These are phyloP conservation scores for Sandelia bainsii DNA, from an alignment of 2,797 vertebrate genomes.

Conservation along the genomic window DNA sequence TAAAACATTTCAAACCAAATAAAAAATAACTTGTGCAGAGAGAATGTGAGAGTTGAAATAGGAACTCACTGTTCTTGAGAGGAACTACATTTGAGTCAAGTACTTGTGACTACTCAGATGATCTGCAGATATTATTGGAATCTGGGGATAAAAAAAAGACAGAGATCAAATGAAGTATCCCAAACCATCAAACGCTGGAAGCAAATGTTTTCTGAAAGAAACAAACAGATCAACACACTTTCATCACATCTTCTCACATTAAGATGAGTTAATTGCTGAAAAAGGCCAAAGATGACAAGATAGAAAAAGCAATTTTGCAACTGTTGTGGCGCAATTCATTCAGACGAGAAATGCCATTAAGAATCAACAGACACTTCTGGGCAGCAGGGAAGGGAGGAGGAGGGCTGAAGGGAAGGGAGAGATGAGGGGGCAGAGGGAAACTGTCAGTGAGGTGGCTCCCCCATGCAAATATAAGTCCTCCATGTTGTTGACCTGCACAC, in stretches of 20 bases:
- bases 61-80: slow-evolving; percentile 93
- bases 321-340: slow-evolving; percentile 45
- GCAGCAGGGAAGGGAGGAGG: slow-evolving; percentile 43
- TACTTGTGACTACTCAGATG: slow-evolving; percentile 99
- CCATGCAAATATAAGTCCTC: slow-evolving; percentile 80
- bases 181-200: background rate
- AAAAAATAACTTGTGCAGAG: slow-evolving; percentile 17
- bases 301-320: slow-evolving; percentile 55
- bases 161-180: slow-evolving; percentile 57
- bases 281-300: slow-evolving; percentile 43
- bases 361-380: slow-evolving; percentile 43
- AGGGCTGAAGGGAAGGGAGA: slow-evolving; percentile 37
- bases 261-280: slow-evolving; percentile 53
- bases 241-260: slow-evolving; percentile 49
- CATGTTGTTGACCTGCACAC: slow-evolving; percentile 84
- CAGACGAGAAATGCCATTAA: slow-evolving; percentile 33
- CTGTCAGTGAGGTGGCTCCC: slow-evolving; percentile 74
- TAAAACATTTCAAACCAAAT: slow-evolving; percentile 21
- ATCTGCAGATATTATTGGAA: slow-evolving; percentile 99
- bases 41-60: slow-evolving; percentile 45
- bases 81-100: slow-evolving; percentile 99
- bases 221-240: slow-evolving; percentile 44
- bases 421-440: slow-evolving; percentile 49
- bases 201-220: slow-evolving; percentile 24
- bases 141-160: slow-evolving; percentile 83